Conservation (phyloP, 2,797 vertebrate species). For the Macropus fuliginosus region DNA sequence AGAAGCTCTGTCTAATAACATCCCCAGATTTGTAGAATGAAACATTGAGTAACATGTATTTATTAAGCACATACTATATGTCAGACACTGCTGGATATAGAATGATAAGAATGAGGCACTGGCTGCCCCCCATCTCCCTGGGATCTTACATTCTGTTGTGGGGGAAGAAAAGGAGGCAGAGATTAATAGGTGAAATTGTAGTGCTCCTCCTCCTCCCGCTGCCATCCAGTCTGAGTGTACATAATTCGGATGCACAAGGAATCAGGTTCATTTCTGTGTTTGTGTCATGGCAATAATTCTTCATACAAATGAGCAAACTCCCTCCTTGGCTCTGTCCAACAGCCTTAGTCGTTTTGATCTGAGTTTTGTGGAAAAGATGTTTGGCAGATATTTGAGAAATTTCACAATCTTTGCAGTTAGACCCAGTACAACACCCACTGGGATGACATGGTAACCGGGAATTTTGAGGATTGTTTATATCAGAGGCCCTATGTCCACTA, state of each 20-base stretch:
- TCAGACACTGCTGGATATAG: background rate
- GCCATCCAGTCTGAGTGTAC: background rate
- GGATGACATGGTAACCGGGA: conserved; percentile 19
- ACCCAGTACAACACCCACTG: conserved; percentile 1
- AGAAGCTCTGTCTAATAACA: background rate
- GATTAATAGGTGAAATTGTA: background rate
- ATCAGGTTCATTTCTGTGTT: conserved; percentile 42
- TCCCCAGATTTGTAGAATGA: background rate
- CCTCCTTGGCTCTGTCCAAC: conserved; percentile 25
- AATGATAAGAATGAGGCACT: background rate
- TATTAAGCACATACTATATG: background rate
- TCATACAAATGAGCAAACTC: conserved; percentile 31
- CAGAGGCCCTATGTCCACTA: background rate
- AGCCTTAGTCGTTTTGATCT: conserved; percentile 27
- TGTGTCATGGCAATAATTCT: conserved; percentile 38
- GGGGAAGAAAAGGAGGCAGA: background rate
- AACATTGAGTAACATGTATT: background rate
- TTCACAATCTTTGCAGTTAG: conserved; percentile 41
- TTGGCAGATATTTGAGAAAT: conserved; percentile 43
- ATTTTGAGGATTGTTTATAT: conserved; percentile 58
- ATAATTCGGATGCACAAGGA: conserved; percentile 31
- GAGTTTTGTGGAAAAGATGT: conserved; percentile 37
- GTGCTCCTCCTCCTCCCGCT: background rate
- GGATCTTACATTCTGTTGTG: background rate
- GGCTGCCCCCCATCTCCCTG: background rate